Evolutionary conservation across 2,113 vertebrate species (phyloP).

Genomic region (Leptobrachium ailaonicum): DNA sequence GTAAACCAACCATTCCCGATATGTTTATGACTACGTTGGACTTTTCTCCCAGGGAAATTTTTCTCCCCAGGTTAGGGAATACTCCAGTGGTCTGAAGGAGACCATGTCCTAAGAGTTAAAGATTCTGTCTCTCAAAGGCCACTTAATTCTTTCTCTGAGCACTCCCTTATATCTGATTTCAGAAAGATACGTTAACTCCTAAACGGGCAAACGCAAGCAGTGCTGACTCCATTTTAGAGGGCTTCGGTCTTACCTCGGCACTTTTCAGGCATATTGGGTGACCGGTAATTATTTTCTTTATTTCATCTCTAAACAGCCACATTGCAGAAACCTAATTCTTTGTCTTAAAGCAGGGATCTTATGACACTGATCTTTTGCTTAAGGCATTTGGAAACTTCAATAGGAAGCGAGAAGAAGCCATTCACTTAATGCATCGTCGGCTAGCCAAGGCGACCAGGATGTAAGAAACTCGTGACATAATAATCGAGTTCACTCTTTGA

Average conservation of each 20-base stretch:
- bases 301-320: slow-evolving; percentile 46
- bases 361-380: slow-evolving; percentile 5
- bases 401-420: neutral
- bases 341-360: slow-evolving; percentile 22
- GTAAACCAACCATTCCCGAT: too few species aligned
- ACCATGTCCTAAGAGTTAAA: slow-evolving; percentile 10
- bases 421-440: too few species aligned
- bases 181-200: slow-evolving; percentile 36
- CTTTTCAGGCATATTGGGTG: slow-evolving; percentile 42
- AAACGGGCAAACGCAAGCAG: slow-evolving; percentile 34
- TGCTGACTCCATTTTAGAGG: slow-evolving; percentile 6
- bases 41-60: too few species aligned
- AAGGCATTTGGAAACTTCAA: neutral
- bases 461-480: too few species aligned
- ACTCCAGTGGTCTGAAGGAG: too few species aligned
- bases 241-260: slow-evolving; percentile 27
- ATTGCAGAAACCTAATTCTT: slow-evolving; percentile 43
- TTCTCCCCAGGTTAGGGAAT: too few species aligned
- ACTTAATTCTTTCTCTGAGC: neutral
- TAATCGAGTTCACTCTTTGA: too few species aligned
- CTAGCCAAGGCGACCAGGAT: too few species aligned
- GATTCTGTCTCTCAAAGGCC: neutral
- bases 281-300: slow-evolving; percentile 42
- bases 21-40: too few species aligned
- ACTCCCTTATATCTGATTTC: slow-evolving; percentile 40